Percentiles rank a stretch among this genome's conserved stretches.
phyloP scores from a whole-genome alignment of 2,113 vertebrate genomes.

The Mungos mungo region DNA sequence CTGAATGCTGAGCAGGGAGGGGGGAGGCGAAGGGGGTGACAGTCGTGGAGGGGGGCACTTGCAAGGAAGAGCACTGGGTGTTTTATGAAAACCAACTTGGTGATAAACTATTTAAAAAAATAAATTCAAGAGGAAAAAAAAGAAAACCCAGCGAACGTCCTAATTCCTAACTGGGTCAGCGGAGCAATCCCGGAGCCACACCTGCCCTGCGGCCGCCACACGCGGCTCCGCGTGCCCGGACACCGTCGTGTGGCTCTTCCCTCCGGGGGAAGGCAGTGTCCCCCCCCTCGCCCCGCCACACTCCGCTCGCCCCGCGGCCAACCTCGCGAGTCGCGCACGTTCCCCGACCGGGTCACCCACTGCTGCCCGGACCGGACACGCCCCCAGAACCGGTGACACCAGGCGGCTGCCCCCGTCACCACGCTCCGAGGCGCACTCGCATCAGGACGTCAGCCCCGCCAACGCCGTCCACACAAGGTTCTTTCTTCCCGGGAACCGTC shows the following conservation, averaged over 20 bases:
- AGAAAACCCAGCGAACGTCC: neutral
- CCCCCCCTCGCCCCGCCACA: fast-evolving
- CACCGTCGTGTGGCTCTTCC: fast-evolving
- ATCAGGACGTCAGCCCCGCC: fast-evolving
- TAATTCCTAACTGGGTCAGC: constrained; percentile 65
- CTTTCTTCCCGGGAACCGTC: neutral
- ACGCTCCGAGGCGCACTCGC: fast-evolving
- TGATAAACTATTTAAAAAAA: too few species aligned
- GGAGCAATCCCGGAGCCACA: neutral
- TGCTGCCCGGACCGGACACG: fast-evolving
- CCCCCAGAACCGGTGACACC: neutral
- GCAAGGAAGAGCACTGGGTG: too few species aligned
- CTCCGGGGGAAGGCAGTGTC: fast-evolving
- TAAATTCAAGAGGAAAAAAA: neutral
- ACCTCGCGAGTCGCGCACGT: fast-evolving
- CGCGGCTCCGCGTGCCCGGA: neutral
- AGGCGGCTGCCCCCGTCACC: fast-evolving
- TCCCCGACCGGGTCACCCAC: fast-evolving
- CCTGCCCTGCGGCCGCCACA: fast-evolving
- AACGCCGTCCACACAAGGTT: fast-evolving
- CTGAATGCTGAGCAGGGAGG: too few species aligned
- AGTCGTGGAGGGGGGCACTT: too few species aligned
- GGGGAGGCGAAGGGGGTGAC: too few species aligned
- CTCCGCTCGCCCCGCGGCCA: fast-evolving
- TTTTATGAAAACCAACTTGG: too few species aligned